Base-by-base conservation (phyloP, 2,797 vertebrate genomes). In the Manis javanica region DNA sequence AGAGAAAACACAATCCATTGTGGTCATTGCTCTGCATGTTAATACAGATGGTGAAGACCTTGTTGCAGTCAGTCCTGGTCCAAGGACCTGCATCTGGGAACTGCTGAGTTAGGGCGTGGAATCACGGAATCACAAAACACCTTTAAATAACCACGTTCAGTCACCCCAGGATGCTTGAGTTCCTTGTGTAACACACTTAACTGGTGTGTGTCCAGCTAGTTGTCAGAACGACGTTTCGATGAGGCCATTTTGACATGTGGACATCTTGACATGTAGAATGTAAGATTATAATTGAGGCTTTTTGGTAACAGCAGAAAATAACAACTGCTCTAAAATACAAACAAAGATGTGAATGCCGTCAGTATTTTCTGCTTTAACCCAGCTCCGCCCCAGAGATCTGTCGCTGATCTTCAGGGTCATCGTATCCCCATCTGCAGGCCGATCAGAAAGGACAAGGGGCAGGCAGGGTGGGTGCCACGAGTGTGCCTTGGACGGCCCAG, bases 211-310 rank as follows among this genome's bases (percentile, higher is more conserved):
- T 86, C 90, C 96, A 63, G 82, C 49, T 74, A 42, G 57, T 37
- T 75, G 3, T 57, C 39, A 96, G 86, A 92, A 79, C 69, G 72
- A 55, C 39, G 24, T 34, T 89, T 77, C 5, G 53, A 93, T 91
- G 39, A 96, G 88, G 24, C 78, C 77, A 66, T 51, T 90, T 72
- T 87, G 90, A 92, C 64, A 90, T 0, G 0, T 55, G 53, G 42
- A 42, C 82, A 96, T 96, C 94, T 95, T 95, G 90, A 93, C 81
- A 94, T 34, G 6, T 63, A 59, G 68, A 94, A 23, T 71, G 34
- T 29, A 66, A 90, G 88, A 71, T 82, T 86, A 37, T 53, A 94
- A 86, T 21, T 77, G 82, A 92, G 53, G 16, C 18, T 94, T 94
- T 77, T 31, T 18, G 57, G 61, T 74, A 77, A 68, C 0, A 51